Percentiles rank a stretch among this genome's conserved stretches.
Evolutionary conservation across 2,113 vertebrate species (phyloP).

Genomic region (Amazona vittata): DNA sequence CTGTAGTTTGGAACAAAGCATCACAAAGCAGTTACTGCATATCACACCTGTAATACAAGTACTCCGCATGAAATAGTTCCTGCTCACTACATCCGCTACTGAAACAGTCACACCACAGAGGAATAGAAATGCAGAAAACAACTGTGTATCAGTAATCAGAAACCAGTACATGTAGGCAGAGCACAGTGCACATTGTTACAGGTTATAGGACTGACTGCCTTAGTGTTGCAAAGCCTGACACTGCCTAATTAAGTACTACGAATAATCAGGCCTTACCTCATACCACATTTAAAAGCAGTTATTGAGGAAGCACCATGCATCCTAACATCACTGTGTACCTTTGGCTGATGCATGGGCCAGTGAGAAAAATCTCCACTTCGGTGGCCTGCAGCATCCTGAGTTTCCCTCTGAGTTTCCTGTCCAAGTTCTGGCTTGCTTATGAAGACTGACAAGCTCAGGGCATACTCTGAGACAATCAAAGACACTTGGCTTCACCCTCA

Average conservation of each 20-base stretch:
- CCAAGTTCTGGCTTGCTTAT: background rate
- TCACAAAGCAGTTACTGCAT: background rate
- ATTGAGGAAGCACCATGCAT: background rate
- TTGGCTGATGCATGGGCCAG: background rate
- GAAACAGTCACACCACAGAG: background rate
- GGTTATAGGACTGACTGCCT: background rate
- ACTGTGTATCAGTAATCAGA: background rate
- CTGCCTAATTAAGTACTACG: background rate
- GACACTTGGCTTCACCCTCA: background rate
- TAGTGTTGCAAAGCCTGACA: background rate
- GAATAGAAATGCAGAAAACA: accelerated
- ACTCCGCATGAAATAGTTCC: background rate
- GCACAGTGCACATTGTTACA: background rate
- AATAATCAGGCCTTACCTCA: background rate
- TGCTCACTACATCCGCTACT: background rate
- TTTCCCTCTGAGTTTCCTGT: background rate
- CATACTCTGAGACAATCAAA: background rate
- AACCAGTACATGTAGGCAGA: background rate
- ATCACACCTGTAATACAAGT: background rate
- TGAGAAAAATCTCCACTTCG: background rate
- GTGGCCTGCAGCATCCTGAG: background rate
- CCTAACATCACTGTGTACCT: background rate
- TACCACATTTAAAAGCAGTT: background rate
- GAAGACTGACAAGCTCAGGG: background rate
- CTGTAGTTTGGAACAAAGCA: background rate